phyloP scores from a whole-genome alignment of 2,888 invertebrate species.

The Epistrophella euchroma region DNA sequence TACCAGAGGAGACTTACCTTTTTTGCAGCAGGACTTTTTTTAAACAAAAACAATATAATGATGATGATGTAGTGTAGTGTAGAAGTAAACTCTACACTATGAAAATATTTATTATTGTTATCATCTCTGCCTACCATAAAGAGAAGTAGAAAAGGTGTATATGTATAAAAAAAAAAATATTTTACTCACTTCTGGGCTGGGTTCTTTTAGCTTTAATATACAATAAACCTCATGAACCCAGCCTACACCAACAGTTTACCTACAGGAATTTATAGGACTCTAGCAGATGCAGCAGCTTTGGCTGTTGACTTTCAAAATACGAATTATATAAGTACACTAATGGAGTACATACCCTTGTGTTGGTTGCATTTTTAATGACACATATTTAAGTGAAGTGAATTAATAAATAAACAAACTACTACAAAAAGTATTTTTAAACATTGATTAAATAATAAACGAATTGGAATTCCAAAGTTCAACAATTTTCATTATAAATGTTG shows the following conservation, averaged over 20 bases:
- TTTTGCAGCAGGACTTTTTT: constrained; percentile 2
- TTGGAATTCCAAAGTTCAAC: constrained; percentile 3
- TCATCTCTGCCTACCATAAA: background rate
- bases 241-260: background rate
- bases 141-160: background rate
- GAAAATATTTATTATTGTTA: constrained; percentile 34
- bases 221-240: background rate
- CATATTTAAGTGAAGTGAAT: constrained; percentile 1
- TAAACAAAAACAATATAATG: constrained; percentile 9
- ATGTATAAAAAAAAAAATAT: background rate
- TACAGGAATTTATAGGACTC: background rate
- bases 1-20: background rate
- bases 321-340: background rate
- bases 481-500: constrained; percentile 2
- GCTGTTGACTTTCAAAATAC: background rate
- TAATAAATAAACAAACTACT: background rate
- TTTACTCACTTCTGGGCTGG: background rate
- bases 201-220: background rate
- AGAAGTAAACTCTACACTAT: constrained; percentile 20
- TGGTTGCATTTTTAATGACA: background rate
- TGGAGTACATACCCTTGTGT: background rate
- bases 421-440: background rate
- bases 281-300: background rate
- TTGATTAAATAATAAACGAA: background rate
- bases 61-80: constrained; percentile 6